These are phyloP conservation scores for Dryobates pubescens DNA, from an alignment of 2,797 vertebrate species.

Conservation along the genomic window DNA sequence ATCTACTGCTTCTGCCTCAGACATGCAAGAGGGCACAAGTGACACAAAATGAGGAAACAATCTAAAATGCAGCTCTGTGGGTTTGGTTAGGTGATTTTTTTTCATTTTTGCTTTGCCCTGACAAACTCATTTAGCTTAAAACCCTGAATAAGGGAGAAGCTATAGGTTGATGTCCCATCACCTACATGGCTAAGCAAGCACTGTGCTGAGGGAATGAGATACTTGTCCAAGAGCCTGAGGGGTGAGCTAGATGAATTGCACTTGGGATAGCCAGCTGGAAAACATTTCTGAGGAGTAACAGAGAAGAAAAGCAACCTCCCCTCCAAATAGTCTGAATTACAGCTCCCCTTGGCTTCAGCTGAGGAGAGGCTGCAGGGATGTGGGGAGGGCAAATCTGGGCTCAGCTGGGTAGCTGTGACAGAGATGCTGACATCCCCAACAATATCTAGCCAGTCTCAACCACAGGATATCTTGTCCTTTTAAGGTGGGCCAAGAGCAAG, in stretches of 20 bases:
- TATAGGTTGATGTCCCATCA: background rate
- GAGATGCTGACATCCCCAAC: conserved; percentile 50
- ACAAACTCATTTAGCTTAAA: background rate
- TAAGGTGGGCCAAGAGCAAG: conserved; percentile 68
- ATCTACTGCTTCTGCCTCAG: background rate
- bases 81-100: background rate
- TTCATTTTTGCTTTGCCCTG: background rate
- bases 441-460: conserved; percentile 57
- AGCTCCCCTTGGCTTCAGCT: background rate
- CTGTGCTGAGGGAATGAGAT: background rate
- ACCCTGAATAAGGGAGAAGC: background rate
- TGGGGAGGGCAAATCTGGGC: background rate
- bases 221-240: background rate
- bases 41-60: conserved; percentile 17
- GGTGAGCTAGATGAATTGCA: background rate
- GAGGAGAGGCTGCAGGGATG: background rate
- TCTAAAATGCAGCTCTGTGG: background rate
- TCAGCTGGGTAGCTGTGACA: conserved; percentile 33
- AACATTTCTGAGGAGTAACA: conserved; percentile 3
- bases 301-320: background rate
- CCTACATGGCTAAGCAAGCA: background rate
- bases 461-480: conserved; percentile 67
- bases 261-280: conserved; percentile 28
- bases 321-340: background rate
- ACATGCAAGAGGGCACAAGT: background rate